phyloP scores from a whole-genome alignment of 2,797 vertebrate genomes.

The Alauda arvensis region DNA sequence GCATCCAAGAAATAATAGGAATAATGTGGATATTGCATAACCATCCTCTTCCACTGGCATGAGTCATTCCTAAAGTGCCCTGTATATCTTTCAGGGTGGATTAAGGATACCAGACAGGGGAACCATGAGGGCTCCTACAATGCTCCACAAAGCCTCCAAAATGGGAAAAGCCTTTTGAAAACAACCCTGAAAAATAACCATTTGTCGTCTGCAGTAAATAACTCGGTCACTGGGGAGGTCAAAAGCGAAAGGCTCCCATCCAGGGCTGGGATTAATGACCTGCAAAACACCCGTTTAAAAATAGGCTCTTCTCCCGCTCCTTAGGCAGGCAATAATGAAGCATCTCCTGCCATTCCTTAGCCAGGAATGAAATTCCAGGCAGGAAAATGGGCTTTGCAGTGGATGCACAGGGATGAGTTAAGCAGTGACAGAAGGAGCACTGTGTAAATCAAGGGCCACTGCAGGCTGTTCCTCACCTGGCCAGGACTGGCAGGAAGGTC shows the following conservation, averaged over 20 bases:
- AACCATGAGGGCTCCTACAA: conserved; percentile 15
- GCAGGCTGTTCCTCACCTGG: neutral
- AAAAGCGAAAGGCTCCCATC: conserved; percentile 39
- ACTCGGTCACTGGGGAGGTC: conserved; percentile 47
- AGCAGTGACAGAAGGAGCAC: conserved; percentile 33
- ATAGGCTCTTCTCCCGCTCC: conserved; percentile 33
- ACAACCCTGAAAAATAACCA: conserved; percentile 12
- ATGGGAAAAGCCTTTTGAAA: neutral
- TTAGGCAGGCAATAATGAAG: conserved; percentile 27
- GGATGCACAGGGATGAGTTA: conserved; percentile 26
- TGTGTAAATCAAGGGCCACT: conserved; percentile 49
- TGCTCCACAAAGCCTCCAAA: conserved; percentile 7
- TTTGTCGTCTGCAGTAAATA: conserved; percentile 50
- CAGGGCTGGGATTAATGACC: conserved; percentile 60
- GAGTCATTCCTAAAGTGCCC: conserved; percentile 53
- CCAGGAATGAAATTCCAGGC: conserved; percentile 23
- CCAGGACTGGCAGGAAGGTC: neutral
- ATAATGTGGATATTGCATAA: conserved; percentile 51
- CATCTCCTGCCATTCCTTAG: conserved; percentile 33
- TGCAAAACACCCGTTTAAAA: conserved; percentile 53
- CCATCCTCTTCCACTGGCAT: neutral
- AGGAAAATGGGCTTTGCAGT: conserved; percentile 35
- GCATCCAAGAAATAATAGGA: conserved; percentile 29
- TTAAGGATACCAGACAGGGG: conserved; percentile 49
- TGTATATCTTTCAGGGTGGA: conserved; percentile 58